These are phyloP conservation scores for Melinopterus prodromus DNA, from an alignment of 2,888 invertebrate species.

Conservation along the genomic window DNA sequence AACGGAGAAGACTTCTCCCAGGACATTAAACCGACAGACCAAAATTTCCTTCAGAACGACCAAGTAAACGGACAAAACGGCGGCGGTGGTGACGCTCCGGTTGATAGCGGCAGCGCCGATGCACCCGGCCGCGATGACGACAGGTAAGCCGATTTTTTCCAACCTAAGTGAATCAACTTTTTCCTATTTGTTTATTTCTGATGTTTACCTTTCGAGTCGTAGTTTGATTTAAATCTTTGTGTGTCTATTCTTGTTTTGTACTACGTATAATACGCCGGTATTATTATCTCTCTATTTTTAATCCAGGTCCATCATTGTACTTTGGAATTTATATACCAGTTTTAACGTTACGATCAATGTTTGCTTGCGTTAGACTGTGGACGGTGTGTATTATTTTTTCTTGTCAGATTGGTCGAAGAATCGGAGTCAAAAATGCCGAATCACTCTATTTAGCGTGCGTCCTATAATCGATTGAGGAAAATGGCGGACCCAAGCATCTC, in stretches of 20 bases:
- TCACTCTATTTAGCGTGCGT: conserved; percentile 30
- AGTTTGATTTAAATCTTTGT: conserved; percentile 27
- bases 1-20: conserved; percentile 84
- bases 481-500: conserved; percentile 36
- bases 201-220: conserved; percentile 14
- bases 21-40: conserved; percentile 72
- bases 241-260: conserved; percentile 32
- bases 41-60: conserved; percentile 66
- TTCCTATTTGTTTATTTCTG: conserved; percentile 29
- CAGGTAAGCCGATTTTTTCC: conserved; percentile 65
- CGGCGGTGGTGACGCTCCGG: conserved; percentile 71
- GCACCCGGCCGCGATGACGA: conserved; percentile 83
- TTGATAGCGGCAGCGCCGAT: conserved; percentile 77
- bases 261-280: conserved; percentile 32
- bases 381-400: conserved; percentile 39
- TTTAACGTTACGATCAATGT: conserved; percentile 18
- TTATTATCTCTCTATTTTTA: conserved; percentile 26
- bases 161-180: not conserved
- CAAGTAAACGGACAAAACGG: conserved; percentile 66
- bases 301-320: conserved; percentile 39
- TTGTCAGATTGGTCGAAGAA: conserved; percentile 31
- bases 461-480: conserved; percentile 34
- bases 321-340: conserved; percentile 12
- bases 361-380: conserved; percentile 18
- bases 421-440: conserved; percentile 30